phyloP scores from a whole-genome alignment of 2,113 vertebrate species.

The Equus quagga region DNA sequence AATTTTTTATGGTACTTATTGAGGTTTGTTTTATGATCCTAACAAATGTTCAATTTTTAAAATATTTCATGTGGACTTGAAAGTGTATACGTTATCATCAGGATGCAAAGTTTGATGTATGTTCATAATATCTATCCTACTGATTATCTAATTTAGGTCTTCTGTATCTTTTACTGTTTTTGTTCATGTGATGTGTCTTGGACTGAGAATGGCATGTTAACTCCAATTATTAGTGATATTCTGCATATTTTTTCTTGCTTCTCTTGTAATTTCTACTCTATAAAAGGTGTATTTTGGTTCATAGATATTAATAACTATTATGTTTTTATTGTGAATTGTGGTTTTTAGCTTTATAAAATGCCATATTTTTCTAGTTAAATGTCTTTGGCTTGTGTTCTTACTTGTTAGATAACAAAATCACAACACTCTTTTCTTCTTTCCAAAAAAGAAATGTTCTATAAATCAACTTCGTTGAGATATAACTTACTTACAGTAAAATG shows the following conservation, averaged over 20 bases:
- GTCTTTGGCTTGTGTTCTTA: background rate
- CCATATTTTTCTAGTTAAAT: background rate
- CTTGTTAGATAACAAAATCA: background rate
- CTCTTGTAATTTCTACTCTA: background rate
- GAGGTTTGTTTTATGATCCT: background rate
- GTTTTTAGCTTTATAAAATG: background rate
- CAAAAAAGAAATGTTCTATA: background rate
- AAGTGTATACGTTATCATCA: background rate
- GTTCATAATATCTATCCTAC: background rate
- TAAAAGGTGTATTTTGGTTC: background rate
- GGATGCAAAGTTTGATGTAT: background rate
- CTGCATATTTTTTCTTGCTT: background rate
- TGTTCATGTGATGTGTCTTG: background rate
- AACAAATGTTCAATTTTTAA: background rate
- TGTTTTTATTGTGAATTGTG: background rate
- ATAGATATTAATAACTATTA: background rate
- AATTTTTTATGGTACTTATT: background rate
- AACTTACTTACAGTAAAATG: background rate
- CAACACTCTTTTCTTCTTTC: background rate
- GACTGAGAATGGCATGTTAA: background rate
- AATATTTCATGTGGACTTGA: background rate
- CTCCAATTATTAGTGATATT: background rate
- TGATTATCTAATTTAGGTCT: background rate
- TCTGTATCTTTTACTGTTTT: background rate
- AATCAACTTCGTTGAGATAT: background rate